Percentiles rank a stretch among this genome's conserved stretches.
These are phyloP conservation scores for Gymnocephalus cernua DNA, from an alignment of 2,113 vertebrate species.

Conservation along the genomic window DNA sequence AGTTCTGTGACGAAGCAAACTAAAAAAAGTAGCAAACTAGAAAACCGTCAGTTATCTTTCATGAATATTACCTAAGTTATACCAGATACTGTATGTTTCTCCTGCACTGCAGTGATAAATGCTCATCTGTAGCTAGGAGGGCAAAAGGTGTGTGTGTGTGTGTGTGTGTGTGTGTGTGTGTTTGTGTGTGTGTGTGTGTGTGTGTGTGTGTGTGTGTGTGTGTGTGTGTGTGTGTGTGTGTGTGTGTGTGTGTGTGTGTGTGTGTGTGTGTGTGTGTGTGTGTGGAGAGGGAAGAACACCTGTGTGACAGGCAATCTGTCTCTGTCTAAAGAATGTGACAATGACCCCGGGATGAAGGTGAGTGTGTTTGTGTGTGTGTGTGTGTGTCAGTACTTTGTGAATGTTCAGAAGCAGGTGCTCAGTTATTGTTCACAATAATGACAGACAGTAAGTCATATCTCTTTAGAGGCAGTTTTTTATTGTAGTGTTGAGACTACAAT, in stretches of 20 bases:
- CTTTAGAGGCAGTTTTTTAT: slow-evolving; percentile 12
- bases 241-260: not conserved
- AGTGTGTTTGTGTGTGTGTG: slow-evolving; percentile 34
- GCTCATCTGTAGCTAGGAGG: not conserved
- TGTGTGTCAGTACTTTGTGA: slow-evolving; percentile 26
- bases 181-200: not conserved
- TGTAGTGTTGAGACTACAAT: not conserved
- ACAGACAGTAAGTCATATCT: slow-evolving; percentile 30
- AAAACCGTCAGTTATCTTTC: not conserved
- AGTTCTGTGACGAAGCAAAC: not conserved
- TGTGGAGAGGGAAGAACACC: slow-evolving; percentile 43
- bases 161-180: slow-evolving; percentile 1
- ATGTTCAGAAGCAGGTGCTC: slow-evolving; percentile 57
- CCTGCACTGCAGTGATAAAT: not conserved
- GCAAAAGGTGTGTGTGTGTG: slow-evolving; percentile 25
- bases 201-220: not conserved
- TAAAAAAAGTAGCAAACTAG: not conserved
- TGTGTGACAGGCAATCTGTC: slow-evolving; percentile 71
- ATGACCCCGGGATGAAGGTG: slow-evolving; percentile 74
- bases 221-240: not conserved
- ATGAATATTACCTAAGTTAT: not conserved
- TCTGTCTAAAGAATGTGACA: slow-evolving; percentile 73
- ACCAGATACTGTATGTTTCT: not conserved
- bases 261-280: not conserved
- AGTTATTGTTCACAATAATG: slow-evolving; percentile 34